phyloP scores from a whole-genome alignment of 2,888 invertebrate species.

The Lysandra coridon region DNA sequence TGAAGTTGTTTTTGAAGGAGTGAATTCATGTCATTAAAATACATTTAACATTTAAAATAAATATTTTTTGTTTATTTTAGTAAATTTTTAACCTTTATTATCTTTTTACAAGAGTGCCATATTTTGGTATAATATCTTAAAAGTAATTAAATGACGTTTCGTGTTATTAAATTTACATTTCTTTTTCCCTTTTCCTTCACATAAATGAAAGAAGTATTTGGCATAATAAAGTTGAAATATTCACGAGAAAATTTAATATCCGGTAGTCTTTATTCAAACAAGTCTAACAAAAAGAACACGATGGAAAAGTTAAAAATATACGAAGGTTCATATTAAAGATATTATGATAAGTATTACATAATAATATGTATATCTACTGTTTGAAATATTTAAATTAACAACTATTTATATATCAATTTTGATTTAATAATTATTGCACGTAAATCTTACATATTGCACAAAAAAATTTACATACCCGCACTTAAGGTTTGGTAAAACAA shows the following conservation, averaged over 20 bases:
- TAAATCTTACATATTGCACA: background rate
- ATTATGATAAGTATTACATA: background rate
- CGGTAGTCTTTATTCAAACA: constrained; percentile 15
- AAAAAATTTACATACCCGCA: background rate
- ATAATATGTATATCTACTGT: no score
- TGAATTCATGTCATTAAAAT: background rate
- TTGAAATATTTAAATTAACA: background rate
- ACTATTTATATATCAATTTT: no score
- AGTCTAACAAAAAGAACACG: constrained; percentile 6
- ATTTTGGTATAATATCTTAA: background rate
- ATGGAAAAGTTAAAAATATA: constrained; percentile 12
- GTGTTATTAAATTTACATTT: background rate
- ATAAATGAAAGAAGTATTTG: constrained; percentile 15
- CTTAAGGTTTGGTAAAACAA: background rate
- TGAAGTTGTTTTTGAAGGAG: background rate
- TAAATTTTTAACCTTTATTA: background rate
- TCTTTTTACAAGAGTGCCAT: background rate
- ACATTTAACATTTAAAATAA: background rate
- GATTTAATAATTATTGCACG: no score
- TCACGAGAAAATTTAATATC: constrained; percentile 21
- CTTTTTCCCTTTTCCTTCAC: constrained; percentile 1
- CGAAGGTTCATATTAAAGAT: background rate
- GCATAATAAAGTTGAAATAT: constrained; percentile 13
- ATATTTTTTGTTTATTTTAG: background rate
- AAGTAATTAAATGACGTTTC: background rate